A percentile compares a stretch with the other conserved stretches of the same genome.
Evolutionary conservation across 2,888 invertebrate genomes (phyloP).

Genomic region (Temnothorax unifasciatus): DNA sequence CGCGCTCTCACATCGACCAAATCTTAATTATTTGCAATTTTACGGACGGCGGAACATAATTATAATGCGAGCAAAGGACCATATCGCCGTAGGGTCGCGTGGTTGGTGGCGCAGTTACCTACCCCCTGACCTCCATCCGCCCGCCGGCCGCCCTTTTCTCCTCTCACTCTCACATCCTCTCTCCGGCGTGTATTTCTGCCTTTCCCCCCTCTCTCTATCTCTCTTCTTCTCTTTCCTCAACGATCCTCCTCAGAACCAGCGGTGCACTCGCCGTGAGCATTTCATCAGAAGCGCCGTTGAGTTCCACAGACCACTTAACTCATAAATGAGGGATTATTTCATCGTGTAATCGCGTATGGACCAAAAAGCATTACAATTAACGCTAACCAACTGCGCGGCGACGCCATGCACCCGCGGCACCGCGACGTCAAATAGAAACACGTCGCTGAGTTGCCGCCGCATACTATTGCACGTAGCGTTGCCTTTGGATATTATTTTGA

Average conservation of each 20-base stretch:
- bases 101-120: conserved; percentile 78
- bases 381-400: conserved; percentile 82
- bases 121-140: conserved; percentile 78
- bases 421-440: conserved; percentile 77
- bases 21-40: conserved; percentile 84
- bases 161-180: conserved; percentile 39
- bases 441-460: conserved; percentile 67
- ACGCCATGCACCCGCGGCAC: conserved; percentile 72
- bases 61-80: conserved; percentile 82
- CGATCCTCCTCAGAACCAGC: conserved; percentile 79
- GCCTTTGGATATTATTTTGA: conserved; percentile 53
- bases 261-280: conserved; percentile 83
- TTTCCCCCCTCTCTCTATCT: conserved; percentile 57
- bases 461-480: conserved; percentile 31
- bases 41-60: conserved; percentile 82
- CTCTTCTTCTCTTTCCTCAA: conserved; percentile 70
- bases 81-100: conserved; percentile 80
- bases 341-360: conserved; percentile 85
- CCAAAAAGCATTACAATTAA: conserved; percentile 85
- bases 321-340: conserved; percentile 86
- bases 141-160: conserved; percentile 60
- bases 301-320: conserved; percentile 85
- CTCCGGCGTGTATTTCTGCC: conserved; percentile 43
- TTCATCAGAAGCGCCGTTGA: conserved; percentile 85
- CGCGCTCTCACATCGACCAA: conserved; percentile 81